Evolutionary conservation across 2,797 vertebrate species (phyloP), one percentile per base, ranked within the genome.

Genomic region (Tamandua tetradactyla): DNA sequence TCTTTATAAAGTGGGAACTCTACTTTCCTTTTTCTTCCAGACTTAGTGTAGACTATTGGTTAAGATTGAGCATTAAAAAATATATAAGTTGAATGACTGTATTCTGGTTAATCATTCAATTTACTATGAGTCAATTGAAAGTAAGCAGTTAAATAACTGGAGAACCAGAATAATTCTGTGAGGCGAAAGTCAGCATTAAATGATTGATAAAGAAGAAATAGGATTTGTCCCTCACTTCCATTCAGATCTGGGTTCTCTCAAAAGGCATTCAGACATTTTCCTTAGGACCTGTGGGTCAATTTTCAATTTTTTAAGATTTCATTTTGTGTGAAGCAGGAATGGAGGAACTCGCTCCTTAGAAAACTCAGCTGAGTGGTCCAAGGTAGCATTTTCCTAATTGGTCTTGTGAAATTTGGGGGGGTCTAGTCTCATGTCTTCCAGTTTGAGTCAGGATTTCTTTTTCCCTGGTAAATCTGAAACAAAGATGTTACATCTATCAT

Each of bases 1-100:
- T 62, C 30, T 82, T 64, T 80, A 22, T 57, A 76, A 76, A 91
- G 87, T 35, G 68, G 52, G 42, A 81, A 84, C 66, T 96, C 12
- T 37, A 44, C 86, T 95, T 88, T 64, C 37, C 49, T 93, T 95
- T 94, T 71, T 71, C 85, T 94, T 82, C 37, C 52, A 95, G 87
- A 88, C 44, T 90, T 78, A 59, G 18, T 32, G 75, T 91, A 81
- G 47, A 87, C 62, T 94, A 71, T 91, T 94, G 44, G 52, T 89
- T 93, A 84, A 91, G 66, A 87, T 1, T 7, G 35, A 57, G 86
- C 80, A 78, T 86, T 74, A 57, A 84, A 93, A 86, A 78, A 64
- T 14, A 49, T 49, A 82, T 44, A n/a, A 88, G 30, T 61, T 32
- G 57, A 90, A 79, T 87, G 49, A 66, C 49, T 89, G 6, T 4